These are phyloP conservation scores for Ivindomyrus marchei DNA, from an alignment of 2,113 vertebrate species.

Conservation along the genomic window DNA sequence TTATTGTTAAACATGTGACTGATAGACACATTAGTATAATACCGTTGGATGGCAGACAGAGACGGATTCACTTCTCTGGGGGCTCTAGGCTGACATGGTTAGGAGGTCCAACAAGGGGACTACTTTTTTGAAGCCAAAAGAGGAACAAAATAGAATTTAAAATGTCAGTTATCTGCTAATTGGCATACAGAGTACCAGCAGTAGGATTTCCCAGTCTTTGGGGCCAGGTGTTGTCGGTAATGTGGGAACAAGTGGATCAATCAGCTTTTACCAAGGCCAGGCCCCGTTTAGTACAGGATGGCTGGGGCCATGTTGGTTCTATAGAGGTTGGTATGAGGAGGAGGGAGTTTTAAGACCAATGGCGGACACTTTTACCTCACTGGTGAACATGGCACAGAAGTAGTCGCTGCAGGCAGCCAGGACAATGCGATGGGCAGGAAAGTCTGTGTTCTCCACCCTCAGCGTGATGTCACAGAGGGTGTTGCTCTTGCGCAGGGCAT, in stretches of 20 bases:
- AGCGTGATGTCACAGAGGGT: slow-evolving; percentile 95
- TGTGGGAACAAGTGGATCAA: neutral
- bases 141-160: neutral
- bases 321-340: neutral
- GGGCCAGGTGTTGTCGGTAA: neutral
- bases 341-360: neutral
- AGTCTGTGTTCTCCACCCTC: slow-evolving; percentile 87
- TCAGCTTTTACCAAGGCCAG: neutral
- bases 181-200: neutral
- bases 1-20: neutral
- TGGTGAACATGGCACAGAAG: slow-evolving; percentile 99
- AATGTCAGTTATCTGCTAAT: neutral
- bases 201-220: neutral
- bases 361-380: slow-evolving; percentile 71
- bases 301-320: neutral
- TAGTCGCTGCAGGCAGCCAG: slow-evolving; percentile 97
- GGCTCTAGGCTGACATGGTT: neutral
- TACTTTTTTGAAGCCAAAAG: neutral
- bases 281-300: neutral
- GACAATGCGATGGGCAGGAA: slow-evolving; percentile 92
- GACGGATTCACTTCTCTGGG: neutral
- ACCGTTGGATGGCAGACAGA: neutral
- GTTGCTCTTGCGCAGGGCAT: slow-evolving; percentile 90
- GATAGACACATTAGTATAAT: neutral
- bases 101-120: neutral